Evolutionary conservation across 2,888 invertebrate genomes (phyloP), one percentile per base, ranked within the genome.

Genomic region (Eupsilia transversa): DNA sequence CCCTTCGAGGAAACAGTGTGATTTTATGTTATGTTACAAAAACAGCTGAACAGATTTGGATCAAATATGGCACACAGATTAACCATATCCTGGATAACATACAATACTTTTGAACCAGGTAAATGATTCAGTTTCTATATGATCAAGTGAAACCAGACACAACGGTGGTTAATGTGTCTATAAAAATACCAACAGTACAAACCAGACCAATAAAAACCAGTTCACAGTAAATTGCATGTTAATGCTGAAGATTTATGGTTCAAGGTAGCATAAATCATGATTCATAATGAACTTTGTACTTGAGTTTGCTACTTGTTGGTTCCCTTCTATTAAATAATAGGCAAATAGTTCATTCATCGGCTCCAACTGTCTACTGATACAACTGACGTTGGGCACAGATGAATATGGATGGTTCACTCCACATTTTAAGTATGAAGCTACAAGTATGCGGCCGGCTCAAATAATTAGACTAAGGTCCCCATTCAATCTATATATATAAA

Each of bases 211-310:
- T 67, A 41, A 57, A 72, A 75, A 56, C 43, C 66, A 38, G 3
- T 38, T 38, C 66, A 68, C 23, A 35, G 64, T 17, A 77, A 74
- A 70, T 52, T 72, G 70, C 56, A n/a, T 60, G 27, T 46, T 79
- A 77, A 66, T 35, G 0, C 14, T 4, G 5, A 6, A 63, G 20
- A 9, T 20, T 23, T 69, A 86, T 82, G 69, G 83, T 86, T 80
- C 64, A 82, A 85, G 73, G 73, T 86, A 52, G 69, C 56, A 52
- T 64, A 63, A 73, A 74, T 27, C 54, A 80, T 68, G 65, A 69
- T 56, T 70, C 49, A 68, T 65, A 27, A 57, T 77, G 86, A 69
- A 87, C 87, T 86, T 86, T 87, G 85, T 70, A 83, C 86, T 69
- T 35, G 43, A 68, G 54, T 23, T 66, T 33, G 23, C 57, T 56